Base-by-base conservation (phyloP, 1,140 invertebrate species). In the Berghia stephanieae region DNA sequence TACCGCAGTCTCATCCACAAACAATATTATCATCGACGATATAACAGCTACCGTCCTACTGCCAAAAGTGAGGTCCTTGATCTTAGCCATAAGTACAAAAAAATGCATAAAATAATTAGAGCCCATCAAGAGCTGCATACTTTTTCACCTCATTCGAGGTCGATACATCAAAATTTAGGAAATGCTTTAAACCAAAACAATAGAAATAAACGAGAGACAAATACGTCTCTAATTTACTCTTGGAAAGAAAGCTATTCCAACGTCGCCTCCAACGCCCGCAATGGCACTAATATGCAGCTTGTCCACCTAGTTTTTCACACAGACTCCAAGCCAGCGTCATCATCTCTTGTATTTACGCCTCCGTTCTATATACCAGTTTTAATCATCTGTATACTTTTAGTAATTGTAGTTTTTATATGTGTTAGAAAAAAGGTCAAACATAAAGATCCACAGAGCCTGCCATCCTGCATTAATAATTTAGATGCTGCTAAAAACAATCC, bases 231-330 rank as follows among this genome's bases (percentile, higher is more conserved):
- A 27, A 24, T 5, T 38, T 13, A 27, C 43, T 2, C 8, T 70
- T 31, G 46, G n/a, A 21, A 24, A n/a, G 31, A 69, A 10, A n/a
- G 16, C 18, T 44, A 27, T 24, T 57, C 49, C 31, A 24, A 57
- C 27, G 18, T 38, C 31, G 21, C n/a, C 18, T 27, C 13, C 1
- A 60, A 21, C 2, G 13, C 44, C 40, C 55, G 60, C 36, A 81
- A 81, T 36, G 77, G 77, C 24, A 81, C 77, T 31, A 81, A 81
- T 55, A 81, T 81, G 43, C 55, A 60, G 24, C 42, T 18, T 6
- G 34, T 81, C n/a, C 40, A 44, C 42, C 27, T 72, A 42, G 57
- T 55, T 18, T 69, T 34, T 57, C 34, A 46, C 6, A 70, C 43
- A 70, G 21, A 3, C 43, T 24, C 43, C 8, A 34, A 2, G 27